Percentiles rank a stretch among this genome's conserved stretches.
Conservation (phyloP, 2,888 invertebrate genomes). For the Tethea ocularis region DNA sequence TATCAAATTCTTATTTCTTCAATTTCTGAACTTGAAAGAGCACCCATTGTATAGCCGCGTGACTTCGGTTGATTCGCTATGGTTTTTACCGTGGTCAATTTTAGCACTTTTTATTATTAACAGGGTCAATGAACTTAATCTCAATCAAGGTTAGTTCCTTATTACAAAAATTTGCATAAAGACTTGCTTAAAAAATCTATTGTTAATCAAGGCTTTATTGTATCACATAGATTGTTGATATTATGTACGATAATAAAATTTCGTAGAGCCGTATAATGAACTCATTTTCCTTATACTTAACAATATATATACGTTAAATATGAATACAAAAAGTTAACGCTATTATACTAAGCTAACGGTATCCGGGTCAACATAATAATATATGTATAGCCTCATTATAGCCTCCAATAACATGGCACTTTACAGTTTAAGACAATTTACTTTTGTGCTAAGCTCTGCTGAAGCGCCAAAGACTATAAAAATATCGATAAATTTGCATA, state of each 20-base stretch:
- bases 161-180: background rate
- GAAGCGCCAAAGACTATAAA: conserved; percentile 43
- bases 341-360: conserved; percentile 37
- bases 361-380: conserved; percentile 46
- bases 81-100: background rate
- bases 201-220: no score
- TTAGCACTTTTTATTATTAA: background rate
- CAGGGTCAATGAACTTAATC: background rate
- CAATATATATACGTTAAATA: background rate
- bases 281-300: no score
- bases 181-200: no score
- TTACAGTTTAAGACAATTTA: no score
- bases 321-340: background rate
- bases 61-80: background rate
- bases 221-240: no score
- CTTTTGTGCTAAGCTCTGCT: no score
- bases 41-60: background rate
- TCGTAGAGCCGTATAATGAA: no score
- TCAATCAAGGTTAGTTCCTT: background rate
- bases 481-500: conserved; percentile 63
- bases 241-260: no score
- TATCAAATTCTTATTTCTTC: background rate
- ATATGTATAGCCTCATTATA: no score
- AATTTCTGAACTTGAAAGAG: background rate
- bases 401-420: conserved; percentile 25